A percentile compares a stretch with the other conserved stretches of the same genome.
Evolutionary conservation across 2,113 vertebrate species (phyloP).

Genomic region (Cromileptes altivelis): DNA sequence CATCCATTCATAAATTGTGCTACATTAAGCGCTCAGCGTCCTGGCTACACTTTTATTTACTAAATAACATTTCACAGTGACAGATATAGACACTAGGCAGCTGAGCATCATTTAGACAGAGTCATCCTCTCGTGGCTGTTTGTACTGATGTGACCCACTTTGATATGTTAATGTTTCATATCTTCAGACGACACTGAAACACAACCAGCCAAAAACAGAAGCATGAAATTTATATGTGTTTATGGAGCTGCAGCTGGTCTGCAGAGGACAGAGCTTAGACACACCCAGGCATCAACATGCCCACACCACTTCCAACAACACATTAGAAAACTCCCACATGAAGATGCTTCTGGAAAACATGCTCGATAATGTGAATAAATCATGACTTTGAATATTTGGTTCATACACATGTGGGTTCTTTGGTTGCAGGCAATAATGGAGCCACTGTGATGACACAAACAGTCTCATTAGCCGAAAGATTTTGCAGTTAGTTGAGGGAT

Average conservation of each 20-base stretch:
- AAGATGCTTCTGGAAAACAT: neutral
- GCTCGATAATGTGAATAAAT: conserved; percentile 4
- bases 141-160: conserved; percentile 8
- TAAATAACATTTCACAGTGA: neutral
- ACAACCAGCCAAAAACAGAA: conserved; percentile 3
- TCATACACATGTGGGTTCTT: neutral
- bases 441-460: neutral
- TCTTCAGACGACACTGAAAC: neutral
- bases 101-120: neutral
- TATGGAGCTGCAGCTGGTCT: neutral
- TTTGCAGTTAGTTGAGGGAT: too few species aligned
- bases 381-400: conserved; percentile 11
- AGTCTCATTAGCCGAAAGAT: too few species aligned
- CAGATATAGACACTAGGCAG: neutral
- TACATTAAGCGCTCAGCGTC: neutral
- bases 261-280: neutral
- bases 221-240: neutral
- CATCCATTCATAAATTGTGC: conserved; percentile 5
- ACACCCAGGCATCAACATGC: neutral
- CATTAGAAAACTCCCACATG: neutral
- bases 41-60: neutral
- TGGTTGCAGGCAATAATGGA: neutral
- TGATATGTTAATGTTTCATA: conserved; percentile 3
- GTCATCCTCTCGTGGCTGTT: neutral
- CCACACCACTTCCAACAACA: neutral